These are phyloP conservation scores for Brachypalpus laphriformis DNA, from an alignment of 2,888 invertebrate genomes.

Conservation along the genomic window DNA sequence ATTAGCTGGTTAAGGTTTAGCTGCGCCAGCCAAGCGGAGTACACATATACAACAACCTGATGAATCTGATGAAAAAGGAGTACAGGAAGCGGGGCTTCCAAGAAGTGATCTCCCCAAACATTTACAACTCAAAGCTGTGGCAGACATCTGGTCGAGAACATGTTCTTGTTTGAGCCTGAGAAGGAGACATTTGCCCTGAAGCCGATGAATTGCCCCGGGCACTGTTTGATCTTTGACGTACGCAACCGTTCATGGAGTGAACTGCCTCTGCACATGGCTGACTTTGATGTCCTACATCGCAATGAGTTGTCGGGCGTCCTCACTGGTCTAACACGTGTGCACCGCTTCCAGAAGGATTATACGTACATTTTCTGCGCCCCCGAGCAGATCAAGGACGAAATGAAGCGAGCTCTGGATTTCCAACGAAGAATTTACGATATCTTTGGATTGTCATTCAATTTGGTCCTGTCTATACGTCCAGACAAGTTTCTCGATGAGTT, in stretches of 20 bases:
- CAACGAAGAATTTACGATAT: constrained; percentile 92
- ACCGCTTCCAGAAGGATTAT: constrained; percentile 99
- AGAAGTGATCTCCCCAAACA: constrained; percentile 97
- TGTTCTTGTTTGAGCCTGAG: constrained; percentile 98
- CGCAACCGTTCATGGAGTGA: constrained; percentile 96
- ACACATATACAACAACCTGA: constrained; percentile 97
- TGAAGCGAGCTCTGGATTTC: constrained; percentile 92
- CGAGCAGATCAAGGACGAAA: constrained; percentile 94
- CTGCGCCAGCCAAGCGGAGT: constrained; percentile 97
- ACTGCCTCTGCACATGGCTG: constrained; percentile 96
- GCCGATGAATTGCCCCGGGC: constrained; percentile 99
- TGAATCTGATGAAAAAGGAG: constrained; percentile 92
- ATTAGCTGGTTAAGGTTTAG: too few relatives aligned
- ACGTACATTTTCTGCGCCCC: constrained; percentile 98
- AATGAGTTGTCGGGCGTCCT: constrained; percentile 97
- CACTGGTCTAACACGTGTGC: constrained; percentile 97
- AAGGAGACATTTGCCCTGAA: constrained; percentile 98
- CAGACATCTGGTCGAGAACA: constrained; percentile 97
- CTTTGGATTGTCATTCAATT: constrained; percentile 97
- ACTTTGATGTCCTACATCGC: constrained; percentile 98
- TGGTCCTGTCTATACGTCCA: constrained; percentile 96
- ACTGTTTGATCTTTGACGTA: constrained; percentile 93
- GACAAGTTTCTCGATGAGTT: constrained; percentile 96
- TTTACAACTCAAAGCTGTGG: constrained; percentile 98
- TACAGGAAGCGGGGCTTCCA: constrained; percentile 96